phyloP scores from a whole-genome alignment of 2,888 invertebrate genomes.

The Lycaena phlaeas region DNA sequence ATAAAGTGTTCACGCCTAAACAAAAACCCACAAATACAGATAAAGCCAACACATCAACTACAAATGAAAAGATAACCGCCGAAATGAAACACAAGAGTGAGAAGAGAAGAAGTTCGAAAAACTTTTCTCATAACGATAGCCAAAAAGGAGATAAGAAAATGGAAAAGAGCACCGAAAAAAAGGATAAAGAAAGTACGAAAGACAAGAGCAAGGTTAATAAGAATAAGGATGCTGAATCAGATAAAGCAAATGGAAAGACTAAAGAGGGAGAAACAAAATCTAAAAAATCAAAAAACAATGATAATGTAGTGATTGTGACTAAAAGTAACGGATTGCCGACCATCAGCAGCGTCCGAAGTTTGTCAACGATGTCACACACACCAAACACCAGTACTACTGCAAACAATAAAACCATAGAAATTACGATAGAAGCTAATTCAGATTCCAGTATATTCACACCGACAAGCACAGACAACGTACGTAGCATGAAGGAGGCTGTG shows the following conservation, averaged over 20 bases:
- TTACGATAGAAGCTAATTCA: conserved; percentile 31
- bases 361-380: conserved; percentile 30
- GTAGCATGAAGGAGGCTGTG: conserved; percentile 39
- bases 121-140: conserved; percentile 29
- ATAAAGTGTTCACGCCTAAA: conserved; percentile 15
- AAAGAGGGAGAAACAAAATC: conserved; percentile 23
- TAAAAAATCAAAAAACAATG: conserved; percentile 35
- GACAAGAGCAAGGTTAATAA: conserved; percentile 19
- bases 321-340: conserved; percentile 37
- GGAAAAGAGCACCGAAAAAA: conserved; percentile 19
- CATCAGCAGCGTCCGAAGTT: conserved; percentile 46
- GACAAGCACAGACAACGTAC: conserved; percentile 36
- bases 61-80: too few species aligned
- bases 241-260: conserved; percentile 18
- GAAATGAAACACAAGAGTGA: conserved; percentile 18
- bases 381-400: conserved; percentile 18
- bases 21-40: conserved; percentile 6
- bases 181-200: conserved; percentile 22
- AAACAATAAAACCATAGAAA: conserved; percentile 26
- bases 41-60: too few species aligned
- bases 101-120: conserved; percentile 29
- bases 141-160: conserved; percentile 18
- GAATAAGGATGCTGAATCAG: conserved; percentile 15
- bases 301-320: conserved; percentile 36
- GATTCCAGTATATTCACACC: conserved; percentile 43